These are phyloP conservation scores for Prunella himalayana DNA, from an alignment of 2,113 vertebrate genomes.

Conservation along the genomic window DNA sequence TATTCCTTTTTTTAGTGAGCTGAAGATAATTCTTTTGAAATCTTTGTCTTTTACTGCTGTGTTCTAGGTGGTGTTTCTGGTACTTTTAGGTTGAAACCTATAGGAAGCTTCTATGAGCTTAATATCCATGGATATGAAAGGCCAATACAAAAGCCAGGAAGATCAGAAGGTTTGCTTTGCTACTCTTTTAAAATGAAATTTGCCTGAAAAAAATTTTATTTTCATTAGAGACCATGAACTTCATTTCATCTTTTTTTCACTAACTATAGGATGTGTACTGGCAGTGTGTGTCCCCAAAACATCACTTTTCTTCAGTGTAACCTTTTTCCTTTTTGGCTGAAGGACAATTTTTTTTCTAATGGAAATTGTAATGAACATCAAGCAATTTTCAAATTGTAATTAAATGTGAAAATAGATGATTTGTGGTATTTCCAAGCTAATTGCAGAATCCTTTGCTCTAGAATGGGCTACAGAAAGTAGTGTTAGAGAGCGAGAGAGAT, in stretches of 20 bases:
- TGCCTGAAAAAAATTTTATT: not conserved
- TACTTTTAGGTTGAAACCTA: not conserved
- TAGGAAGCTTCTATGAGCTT: not conserved
- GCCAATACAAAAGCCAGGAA: not conserved
- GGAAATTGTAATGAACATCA: not conserved
- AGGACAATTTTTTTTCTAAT: not conserved
- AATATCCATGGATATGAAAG: not conserved
- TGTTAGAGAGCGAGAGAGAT: not conserved
- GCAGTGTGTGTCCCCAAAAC: accelerated
- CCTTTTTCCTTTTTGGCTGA: not conserved
- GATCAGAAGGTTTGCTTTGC: not conserved
- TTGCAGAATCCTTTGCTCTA: not conserved
- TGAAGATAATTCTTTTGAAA: not conserved
- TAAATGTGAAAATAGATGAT: not conserved
- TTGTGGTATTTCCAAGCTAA: not conserved
- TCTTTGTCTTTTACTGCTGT: not conserved
- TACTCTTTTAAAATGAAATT: not conserved
- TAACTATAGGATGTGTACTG: not conserved
- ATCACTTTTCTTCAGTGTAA: not conserved
- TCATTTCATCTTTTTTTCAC: not conserved
- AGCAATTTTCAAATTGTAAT: not conserved
- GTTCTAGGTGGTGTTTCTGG: not conserved
- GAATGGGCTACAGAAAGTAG: not conserved
- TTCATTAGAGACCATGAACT: not conserved
- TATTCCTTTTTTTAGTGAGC: not conserved